phyloP scores from a whole-genome alignment of 2,797 vertebrate species.

The Muraenolepis orangiensis region DNA sequence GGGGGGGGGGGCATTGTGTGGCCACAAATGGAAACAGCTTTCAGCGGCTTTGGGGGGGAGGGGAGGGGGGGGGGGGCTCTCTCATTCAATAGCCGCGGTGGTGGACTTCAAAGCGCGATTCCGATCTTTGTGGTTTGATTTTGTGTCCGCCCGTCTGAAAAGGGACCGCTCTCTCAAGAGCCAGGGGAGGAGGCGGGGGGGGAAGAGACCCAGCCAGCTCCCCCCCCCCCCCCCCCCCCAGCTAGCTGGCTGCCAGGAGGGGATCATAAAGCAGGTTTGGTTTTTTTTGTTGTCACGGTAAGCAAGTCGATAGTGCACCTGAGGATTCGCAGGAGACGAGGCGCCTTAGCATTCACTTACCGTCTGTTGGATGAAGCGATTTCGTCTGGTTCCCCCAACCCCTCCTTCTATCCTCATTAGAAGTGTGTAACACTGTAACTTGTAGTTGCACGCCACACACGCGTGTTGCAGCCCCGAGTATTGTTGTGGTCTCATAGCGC shows the following conservation, averaged over 20 bases:
- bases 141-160: background rate
- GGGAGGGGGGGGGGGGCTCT: too few species aligned
- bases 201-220: background rate
- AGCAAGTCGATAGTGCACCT: background rate
- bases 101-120: background rate
- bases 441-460: constrained; percentile 22
- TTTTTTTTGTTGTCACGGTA: background rate
- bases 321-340: background rate
- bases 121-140: background rate
- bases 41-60: too few species aligned
- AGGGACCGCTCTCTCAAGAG: background rate
- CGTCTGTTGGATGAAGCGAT: constrained; percentile 47
- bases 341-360: constrained; percentile 30
- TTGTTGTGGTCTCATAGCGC: too few species aligned
- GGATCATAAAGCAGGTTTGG: background rate
- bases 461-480: too few species aligned
- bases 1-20: too few species aligned
- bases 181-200: too few species aligned
- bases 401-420: constrained; percentile 47
- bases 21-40: background rate
- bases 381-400: constrained; percentile 24
- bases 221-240: too few species aligned
- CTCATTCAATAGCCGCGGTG: background rate
- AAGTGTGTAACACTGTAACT: constrained; percentile 18
- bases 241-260: background rate